These are phyloP conservation scores for Squalus acanthias DNA, from an alignment of 2,797 vertebrate species.

Conservation along the genomic window DNA sequence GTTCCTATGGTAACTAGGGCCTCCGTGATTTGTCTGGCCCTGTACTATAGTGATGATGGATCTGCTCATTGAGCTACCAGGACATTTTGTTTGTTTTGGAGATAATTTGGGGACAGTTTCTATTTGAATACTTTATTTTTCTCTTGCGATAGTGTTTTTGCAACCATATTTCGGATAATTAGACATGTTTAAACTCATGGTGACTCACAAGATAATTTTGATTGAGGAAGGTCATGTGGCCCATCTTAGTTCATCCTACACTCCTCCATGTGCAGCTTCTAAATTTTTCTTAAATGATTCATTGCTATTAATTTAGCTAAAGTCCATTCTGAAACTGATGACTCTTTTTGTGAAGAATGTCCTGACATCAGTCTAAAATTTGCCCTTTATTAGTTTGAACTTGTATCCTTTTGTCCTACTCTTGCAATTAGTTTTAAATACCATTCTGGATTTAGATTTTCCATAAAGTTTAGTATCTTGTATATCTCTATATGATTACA, in stretches of 20 bases:
- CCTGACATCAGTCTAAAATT: background rate
- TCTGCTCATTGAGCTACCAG: background rate
- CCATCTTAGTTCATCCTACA: background rate
- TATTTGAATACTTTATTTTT: background rate
- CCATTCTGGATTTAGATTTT: background rate
- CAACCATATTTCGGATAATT: background rate
- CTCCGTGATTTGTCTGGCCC: background rate
- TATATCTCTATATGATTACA: background rate
- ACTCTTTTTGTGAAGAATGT: background rate
- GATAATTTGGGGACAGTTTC: background rate
- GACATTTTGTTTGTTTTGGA: background rate
- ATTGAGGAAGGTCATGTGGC: background rate
- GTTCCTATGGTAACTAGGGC: background rate
- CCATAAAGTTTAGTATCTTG: background rate
- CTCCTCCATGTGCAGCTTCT: background rate
- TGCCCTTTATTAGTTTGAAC: background rate
- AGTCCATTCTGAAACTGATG: background rate
- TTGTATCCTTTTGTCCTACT: background rate
- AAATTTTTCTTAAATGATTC: background rate
- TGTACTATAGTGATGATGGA: background rate
- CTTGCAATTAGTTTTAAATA: background rate
- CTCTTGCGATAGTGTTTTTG: background rate
- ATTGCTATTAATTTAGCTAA: background rate
- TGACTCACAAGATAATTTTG: background rate
- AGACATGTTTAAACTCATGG: background rate